phyloP scores from a whole-genome alignment of 2,888 invertebrate species.

The Tinea trinotella region DNA sequence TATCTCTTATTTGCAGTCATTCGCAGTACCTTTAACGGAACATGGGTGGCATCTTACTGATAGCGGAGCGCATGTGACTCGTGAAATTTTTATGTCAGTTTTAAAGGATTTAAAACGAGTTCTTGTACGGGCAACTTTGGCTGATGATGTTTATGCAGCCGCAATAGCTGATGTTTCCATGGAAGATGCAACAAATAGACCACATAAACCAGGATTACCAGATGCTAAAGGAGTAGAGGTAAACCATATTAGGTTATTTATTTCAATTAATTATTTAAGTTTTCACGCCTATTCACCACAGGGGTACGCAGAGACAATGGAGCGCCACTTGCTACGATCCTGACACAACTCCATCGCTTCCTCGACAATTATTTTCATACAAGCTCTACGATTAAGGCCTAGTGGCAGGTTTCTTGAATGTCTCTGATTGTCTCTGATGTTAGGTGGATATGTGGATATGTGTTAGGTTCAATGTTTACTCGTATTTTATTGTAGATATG shows the following conservation, averaged over 20 bases:
- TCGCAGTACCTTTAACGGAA: slow-evolving; percentile 77
- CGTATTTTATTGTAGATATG: slow-evolving; percentile 65
- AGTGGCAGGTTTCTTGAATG: too few species aligned
- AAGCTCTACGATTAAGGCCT: too few species aligned
- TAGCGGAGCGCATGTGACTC: slow-evolving; percentile 68
- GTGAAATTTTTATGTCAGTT: slow-evolving; percentile 88
- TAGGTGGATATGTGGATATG: too few species aligned
- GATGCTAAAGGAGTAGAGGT: slow-evolving; percentile 85
- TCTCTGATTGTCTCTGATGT: too few species aligned
- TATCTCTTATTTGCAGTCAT: slow-evolving; percentile 52
- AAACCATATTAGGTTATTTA: slow-evolving; percentile 18
- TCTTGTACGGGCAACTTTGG: slow-evolving; percentile 85
- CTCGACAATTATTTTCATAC: too few species aligned
- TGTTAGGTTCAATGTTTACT: too few species aligned
- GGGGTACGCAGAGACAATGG: too few species aligned
- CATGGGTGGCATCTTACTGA: slow-evolving; percentile 73
- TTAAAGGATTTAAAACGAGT: slow-evolving; percentile 87
- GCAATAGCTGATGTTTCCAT: slow-evolving; percentile 88
- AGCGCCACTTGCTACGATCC: too few species aligned
- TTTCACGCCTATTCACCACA: too few species aligned
- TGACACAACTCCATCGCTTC: too few species aligned
- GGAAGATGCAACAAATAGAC: slow-evolving; percentile 77
- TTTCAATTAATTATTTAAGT: too few species aligned
- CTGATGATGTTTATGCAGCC: slow-evolving; percentile 72
- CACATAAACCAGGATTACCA: slow-evolving; percentile 27